Evolutionary conservation across 2,113 vertebrate genomes (phyloP).

Genomic region (Tragulus kanchil): DNA sequence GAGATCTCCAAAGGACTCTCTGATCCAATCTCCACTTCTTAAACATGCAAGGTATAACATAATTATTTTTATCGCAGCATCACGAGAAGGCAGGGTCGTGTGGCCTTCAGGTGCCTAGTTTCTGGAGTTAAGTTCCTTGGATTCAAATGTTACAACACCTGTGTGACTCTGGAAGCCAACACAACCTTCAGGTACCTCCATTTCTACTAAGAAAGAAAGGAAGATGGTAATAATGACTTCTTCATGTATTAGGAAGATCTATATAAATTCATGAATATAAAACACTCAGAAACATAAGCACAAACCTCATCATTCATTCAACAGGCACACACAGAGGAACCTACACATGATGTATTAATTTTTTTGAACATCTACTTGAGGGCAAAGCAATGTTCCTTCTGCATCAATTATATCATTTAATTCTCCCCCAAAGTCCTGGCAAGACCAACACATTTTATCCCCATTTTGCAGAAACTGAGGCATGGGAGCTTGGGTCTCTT

Average conservation of each 20-base stretch:
- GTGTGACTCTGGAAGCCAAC: neutral
- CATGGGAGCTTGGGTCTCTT: neutral
- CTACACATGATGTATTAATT: neutral
- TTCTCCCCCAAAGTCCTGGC: neutral
- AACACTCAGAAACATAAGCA: neutral
- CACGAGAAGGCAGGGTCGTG: neutral
- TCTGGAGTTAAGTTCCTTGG: neutral
- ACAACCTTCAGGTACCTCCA: fast-evolving
- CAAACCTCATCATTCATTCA: neutral
- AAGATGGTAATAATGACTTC: neutral
- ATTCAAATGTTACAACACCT: neutral
- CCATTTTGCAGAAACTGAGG: neutral
- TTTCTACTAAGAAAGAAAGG: neutral
- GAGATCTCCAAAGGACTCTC: neutral
- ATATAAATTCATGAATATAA: too few relatives aligned
- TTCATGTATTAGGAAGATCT: neutral
- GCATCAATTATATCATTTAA: neutral
- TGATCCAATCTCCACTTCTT: neutral
- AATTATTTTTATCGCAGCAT: neutral
- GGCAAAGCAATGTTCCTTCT: neutral
- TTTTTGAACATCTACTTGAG: neutral
- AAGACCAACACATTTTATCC: neutral
- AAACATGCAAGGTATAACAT: neutral
- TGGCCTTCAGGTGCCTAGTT: neutral
- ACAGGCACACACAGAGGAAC: neutral